Evolutionary conservation across 2,113 vertebrate species (phyloP), one percentile per base, ranked within the genome.

Genomic region (Eira barbara): DNA sequence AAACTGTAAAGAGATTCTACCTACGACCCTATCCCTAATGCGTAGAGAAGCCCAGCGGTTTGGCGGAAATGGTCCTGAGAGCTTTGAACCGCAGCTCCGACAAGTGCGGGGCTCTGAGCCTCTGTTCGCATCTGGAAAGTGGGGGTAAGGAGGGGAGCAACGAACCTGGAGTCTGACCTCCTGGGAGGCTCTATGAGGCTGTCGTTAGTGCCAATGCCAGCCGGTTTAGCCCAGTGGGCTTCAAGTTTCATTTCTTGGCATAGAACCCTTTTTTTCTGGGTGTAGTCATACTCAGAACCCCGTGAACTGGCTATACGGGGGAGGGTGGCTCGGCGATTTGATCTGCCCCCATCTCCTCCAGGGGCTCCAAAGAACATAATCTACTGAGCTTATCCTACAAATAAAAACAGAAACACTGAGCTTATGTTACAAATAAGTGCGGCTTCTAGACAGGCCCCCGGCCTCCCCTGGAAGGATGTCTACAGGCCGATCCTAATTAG

Each of bases 11-110:
- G 42, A 47, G 61, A 31, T 17, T 31, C 18, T 27, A 1, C 14
- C 25, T 21, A 0, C 1, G 78, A 36, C 29, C 25, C 23, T 17
- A 14, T 2, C 31, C 4, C 42, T 3, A 0, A 31, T 0, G 59
- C 78, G 21, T 2, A 5, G 39, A 73, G 45, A 39, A 81, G 23
- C 25, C 8, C 42, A 0, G 23, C 0, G 29, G 1, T 7, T 13
- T 10, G 29, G 18, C 17, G 45, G 61, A 2, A 18, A 42, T 1
- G 4, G 45, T 2, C n/a, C 6, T 0, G 23, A 47, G 25, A 42
- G 10, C 55, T 49, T 52, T 11, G 39, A 59, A 79, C 36, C 39
- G 4, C 31, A 42, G 1, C 34, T 31, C 47, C 12, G 23, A 59
- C 18, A 3, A 65, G 73, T 6, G 31, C 49, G 49, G 11, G 34